Evolutionary conservation across 2,888 invertebrate genomes (phyloP), one percentile per base, ranked within the genome.

Genomic region (Meloe dianella): DNA sequence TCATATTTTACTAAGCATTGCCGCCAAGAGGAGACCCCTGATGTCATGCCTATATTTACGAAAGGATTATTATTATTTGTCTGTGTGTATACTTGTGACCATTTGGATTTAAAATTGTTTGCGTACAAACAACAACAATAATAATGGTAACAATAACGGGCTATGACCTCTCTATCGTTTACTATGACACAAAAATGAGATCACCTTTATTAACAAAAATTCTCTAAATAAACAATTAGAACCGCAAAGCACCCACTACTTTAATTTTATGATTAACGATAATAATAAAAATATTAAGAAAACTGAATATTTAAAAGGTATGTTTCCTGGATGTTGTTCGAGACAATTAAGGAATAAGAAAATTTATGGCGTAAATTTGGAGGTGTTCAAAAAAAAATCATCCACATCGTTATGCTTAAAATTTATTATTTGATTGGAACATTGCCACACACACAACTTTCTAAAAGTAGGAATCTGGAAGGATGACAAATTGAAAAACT

Each of bases 11-110:
- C 32, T 5, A 30, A 59, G 20, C 20, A 38, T 22, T 3, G 24
- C 54, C 54, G 24, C 54, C 54, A 24, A 24, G 54, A 54, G 54
- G 14, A 20, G 47, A 47, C 61, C 65, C 68, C 68, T 68, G 68
- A 68, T 68, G 68, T 68, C 68, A 68, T 65, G 62, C 58, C 68
- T 68, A 68, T 62, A 68, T 68, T 68, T 68, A 68, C 64, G n/a
- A 32, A 65, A 68, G 63, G 68, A 62, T 54, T 14, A 54, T 54
- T 54, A 54, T n/a, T 54, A 22, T 54, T 54, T 24, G 54, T 54
- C 12, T 54, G 24, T 54, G 5, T 54, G 20, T 20, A 9, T 47
- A 47, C 9, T 47, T 47, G 57, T 63, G 68, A 64, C 68, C 65
- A 62, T 65, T 68, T 60, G 62, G 59, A 61, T 67, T 54, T 54